A percentile compares a stretch with the other conserved stretches of the same genome.
Evolutionary conservation across 2,888 invertebrate species (phyloP).

Genomic region (Eristalis arbustorum): DNA sequence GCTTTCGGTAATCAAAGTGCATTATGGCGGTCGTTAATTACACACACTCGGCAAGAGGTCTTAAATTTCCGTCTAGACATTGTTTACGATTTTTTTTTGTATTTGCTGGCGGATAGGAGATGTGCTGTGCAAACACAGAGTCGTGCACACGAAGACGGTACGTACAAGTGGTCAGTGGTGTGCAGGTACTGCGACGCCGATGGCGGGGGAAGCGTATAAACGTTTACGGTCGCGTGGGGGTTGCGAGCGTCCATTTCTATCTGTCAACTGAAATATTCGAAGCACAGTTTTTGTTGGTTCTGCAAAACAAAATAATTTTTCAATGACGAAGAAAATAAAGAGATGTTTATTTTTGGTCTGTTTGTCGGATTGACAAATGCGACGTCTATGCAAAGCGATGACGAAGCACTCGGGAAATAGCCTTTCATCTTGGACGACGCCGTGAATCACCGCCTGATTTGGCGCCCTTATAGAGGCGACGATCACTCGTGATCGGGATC

Average conservation of each 20-base stretch:
- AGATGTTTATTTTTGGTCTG: too few relatives aligned
- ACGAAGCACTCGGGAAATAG: too few relatives aligned
- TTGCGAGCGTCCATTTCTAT: background rate
- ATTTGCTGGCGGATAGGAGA: background rate
- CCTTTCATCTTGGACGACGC: too few relatives aligned
- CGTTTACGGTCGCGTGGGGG: constrained; percentile 10
- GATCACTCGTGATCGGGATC: too few relatives aligned
- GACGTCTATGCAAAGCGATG: too few relatives aligned
- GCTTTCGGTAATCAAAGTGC: constrained; percentile 25
- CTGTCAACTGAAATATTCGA: background rate
- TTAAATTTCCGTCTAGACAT: constrained; percentile 64
- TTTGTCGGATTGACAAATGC: too few relatives aligned
- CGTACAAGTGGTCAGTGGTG: background rate
- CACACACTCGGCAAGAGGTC: constrained; percentile 33
- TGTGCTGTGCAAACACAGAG: background rate
- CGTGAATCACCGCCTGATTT: too few relatives aligned
- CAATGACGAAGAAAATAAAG: background rate
- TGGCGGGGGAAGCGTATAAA: background rate
- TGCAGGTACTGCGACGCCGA: background rate
- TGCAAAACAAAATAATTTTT: background rate
- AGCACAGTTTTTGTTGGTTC: background rate
- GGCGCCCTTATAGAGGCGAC: too few relatives aligned
- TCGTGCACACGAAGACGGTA: background rate
- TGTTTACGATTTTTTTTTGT: constrained; percentile 31
- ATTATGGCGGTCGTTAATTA: constrained; percentile 39